Conservation (phyloP, 2,888 invertebrate genomes). For the Quadroppia sp. region DNA sequence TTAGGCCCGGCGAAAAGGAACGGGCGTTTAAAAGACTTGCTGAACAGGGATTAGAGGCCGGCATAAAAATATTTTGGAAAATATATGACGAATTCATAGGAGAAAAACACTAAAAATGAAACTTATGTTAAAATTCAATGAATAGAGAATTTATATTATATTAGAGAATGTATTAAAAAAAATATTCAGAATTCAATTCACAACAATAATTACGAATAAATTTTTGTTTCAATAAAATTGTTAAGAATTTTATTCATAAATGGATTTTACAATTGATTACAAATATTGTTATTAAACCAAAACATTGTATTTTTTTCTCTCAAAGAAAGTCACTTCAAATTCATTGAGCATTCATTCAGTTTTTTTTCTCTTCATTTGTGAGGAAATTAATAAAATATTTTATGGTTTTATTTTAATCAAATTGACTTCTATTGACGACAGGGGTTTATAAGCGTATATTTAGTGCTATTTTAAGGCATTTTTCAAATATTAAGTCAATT, state of each 20-base stretch:
- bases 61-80: not conserved
- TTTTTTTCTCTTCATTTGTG: not conserved
- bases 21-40: not conserved
- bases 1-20: slow-evolving; percentile 30
- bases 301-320: not conserved
- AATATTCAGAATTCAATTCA: not conserved
- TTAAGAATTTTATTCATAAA: not conserved
- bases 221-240: not conserved
- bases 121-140: not conserved
- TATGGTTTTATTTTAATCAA: not conserved
- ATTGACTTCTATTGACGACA: not conserved
- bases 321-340: slow-evolving; percentile 10
- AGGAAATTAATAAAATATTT: not conserved
- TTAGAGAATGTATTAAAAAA: too few species aligned
- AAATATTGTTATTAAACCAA: not conserved
- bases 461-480: not conserved
- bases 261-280: not conserved
- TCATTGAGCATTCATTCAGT: slow-evolving; percentile 14
- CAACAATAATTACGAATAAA: not conserved
- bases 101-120: not conserved
- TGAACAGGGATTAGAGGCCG: not conserved
- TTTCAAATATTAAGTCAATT: too few species aligned
- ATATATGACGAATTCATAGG: not conserved
- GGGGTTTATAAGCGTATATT: not conserved
- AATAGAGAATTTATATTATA: too few species aligned